A percentile compares a stretch with the other conserved stretches of the same genome.
Evolutionary conservation across 53 echinoderm and acorn worm genomes (phyloP).

Genomic region (Crossaster papposus): DNA sequence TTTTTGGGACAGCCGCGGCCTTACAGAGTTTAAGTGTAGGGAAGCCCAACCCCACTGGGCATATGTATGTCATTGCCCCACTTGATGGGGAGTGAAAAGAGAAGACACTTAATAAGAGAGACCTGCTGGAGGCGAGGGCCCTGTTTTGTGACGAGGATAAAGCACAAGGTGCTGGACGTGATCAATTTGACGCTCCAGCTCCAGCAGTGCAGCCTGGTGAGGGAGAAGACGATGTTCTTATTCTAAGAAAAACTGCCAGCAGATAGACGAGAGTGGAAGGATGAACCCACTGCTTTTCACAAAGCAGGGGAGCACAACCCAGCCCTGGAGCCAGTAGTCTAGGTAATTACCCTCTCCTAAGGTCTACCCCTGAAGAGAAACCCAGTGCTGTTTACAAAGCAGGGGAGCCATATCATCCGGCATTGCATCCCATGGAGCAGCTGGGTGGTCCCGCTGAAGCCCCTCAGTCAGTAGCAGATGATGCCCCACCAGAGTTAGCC

Average conservation of each 20-base stretch:
- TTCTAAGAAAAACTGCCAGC: background rate
- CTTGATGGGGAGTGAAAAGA: slow-evolving; percentile 52
- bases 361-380: no score
- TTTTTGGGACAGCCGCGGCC: slow-evolving; percentile 44
- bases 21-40: slow-evolving; percentile 48
- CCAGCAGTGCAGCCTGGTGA: background rate
- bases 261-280: background rate
- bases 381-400: slow-evolving; percentile 11
- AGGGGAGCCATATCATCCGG: slow-evolving; percentile 1
- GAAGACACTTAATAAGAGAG: slow-evolving; percentile 60
- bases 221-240: background rate
- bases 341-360: no score
- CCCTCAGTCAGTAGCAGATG: background rate
- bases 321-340: no score
- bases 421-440: slow-evolving; percentile 1
- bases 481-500: background rate
- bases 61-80: slow-evolving; percentile 63
- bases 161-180: background rate
- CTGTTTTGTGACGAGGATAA: background rate
- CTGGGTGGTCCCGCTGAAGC: background rate
- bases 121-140: slow-evolving; percentile 60
- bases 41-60: slow-evolving; percentile 55
- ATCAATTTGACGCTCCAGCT: background rate
- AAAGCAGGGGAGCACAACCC: no score
- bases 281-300: no score